Percentiles rank a stretch among this genome's conserved stretches.
These are phyloP conservation scores for Suncus etruscus DNA, from an alignment of 2,113 vertebrate genomes.

Conservation along the genomic window DNA sequence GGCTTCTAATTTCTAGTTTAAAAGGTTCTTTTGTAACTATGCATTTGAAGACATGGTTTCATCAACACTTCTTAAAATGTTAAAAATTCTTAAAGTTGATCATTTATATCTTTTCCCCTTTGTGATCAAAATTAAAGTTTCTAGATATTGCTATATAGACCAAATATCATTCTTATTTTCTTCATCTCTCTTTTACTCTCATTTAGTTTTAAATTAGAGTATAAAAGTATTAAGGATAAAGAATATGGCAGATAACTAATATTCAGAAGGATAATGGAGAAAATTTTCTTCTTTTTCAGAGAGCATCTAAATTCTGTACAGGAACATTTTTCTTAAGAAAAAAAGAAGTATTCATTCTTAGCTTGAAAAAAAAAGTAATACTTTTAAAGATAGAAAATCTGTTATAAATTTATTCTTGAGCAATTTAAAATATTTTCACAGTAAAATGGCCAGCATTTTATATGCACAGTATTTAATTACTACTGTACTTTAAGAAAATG, in stretches of 20 bases:
- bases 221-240: too few species aligned
- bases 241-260: background rate
- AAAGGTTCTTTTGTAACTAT: conserved; percentile 18
- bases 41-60: conserved; percentile 46
- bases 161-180: background rate
- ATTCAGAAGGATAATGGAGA: background rate
- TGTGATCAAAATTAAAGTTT: background rate
- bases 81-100: conserved; percentile 20
- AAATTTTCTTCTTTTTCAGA: background rate
- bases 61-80: conserved; percentile 29
- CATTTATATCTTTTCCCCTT: background rate
- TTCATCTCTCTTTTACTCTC: conserved; percentile 13
- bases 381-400: conserved; percentile 39
- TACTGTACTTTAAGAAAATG: background rate
- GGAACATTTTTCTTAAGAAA: background rate
- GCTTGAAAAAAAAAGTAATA: conserved; percentile 42
- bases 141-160: background rate
- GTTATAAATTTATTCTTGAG: conserved; percentile 40
- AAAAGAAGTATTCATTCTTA: conserved; percentile 1
- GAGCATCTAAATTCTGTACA: background rate
- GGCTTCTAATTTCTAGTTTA: background rate
- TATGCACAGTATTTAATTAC: conserved; percentile 26
- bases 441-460: conserved; percentile 33
- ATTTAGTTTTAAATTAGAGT: conserved; percentile 23
- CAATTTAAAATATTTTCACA: background rate